A percentile compares a stretch with the other conserved stretches of the same genome.
Evolutionary conservation across 2,888 invertebrate species (phyloP).

Genomic region (Phymatocera aterrima): DNA sequence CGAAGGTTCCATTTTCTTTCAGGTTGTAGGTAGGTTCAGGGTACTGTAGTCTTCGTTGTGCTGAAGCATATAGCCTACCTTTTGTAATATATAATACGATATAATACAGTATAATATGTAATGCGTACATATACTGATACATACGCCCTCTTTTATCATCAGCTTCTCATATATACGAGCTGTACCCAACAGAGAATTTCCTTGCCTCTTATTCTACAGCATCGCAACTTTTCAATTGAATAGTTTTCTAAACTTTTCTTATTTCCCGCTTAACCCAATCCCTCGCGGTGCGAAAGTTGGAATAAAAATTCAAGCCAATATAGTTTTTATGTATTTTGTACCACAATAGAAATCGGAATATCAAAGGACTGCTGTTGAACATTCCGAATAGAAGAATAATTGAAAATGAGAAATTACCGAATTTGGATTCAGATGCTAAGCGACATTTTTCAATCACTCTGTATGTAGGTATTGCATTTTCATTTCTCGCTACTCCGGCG

Average conservation of each 20-base stretch:
- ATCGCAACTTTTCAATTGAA: slow-evolving; percentile 22
- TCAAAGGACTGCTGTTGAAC: no score
- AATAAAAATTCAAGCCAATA: background rate
- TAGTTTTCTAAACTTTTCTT: slow-evolving; percentile 13
- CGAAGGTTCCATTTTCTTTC: no score
- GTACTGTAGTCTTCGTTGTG: background rate
- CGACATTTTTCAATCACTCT: background rate
- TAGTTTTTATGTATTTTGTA: background rate
- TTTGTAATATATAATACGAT: background rate
- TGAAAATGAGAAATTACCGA: no score
- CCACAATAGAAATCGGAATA: no score
- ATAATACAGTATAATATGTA: no score
- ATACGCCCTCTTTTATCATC: background rate
- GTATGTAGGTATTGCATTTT: background rate
- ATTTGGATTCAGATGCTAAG: no score
- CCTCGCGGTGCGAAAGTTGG: background rate
- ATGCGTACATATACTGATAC: background rate
- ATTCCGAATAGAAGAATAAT: no score
- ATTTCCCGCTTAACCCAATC: background rate
- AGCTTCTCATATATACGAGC: background rate
- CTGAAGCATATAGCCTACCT: background rate
- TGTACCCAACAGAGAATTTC: no score
- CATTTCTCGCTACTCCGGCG: background rate
- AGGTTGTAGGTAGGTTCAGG: no score
- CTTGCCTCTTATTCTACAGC: background rate